Conservation (phyloP, 2,888 invertebrate genomes). For the Pandemis cinnamomeana region DNA sequence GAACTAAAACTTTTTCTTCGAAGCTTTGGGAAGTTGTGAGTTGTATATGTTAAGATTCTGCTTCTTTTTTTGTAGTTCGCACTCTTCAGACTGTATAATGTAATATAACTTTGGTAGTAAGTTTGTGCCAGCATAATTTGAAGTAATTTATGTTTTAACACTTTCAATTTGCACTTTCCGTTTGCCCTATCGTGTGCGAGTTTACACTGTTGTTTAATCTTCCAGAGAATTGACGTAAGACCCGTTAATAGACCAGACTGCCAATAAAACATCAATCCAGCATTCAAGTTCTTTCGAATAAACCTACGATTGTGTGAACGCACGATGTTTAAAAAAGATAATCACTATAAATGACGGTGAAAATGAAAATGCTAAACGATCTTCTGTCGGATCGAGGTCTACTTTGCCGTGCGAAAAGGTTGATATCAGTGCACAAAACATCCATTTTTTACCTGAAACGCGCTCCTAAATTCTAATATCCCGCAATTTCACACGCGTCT, state of each 20-base stretch:
- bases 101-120: constrained; percentile 28
- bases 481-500: constrained; percentile 4
- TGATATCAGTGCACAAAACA: neutral
- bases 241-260: no score
- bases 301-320: neutral
- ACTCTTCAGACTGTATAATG: constrained; percentile 28
- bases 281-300: neutral
- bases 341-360: neutral
- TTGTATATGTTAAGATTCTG: constrained; percentile 5
- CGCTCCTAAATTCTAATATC: constrained; percentile 15
- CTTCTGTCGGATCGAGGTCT: neutral
- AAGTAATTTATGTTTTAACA: neutral
- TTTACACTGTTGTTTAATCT: neutral
- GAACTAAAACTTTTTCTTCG: constrained; percentile 29
- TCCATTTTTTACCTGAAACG: neutral
- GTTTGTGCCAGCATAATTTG: neutral
- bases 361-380: neutral
- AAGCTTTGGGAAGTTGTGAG: constrained; percentile 15
- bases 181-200: neutral
- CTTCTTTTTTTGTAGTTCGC: constrained; percentile 16
- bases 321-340: neutral
- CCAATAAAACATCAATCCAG: no score
- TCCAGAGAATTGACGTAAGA: neutral
- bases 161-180: neutral
- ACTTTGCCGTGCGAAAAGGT: neutral